A percentile compares a stretch with the other conserved stretches of the same genome.
phyloP scores from a whole-genome alignment of 2,888 invertebrate species.

The Ormia ochracea region DNA sequence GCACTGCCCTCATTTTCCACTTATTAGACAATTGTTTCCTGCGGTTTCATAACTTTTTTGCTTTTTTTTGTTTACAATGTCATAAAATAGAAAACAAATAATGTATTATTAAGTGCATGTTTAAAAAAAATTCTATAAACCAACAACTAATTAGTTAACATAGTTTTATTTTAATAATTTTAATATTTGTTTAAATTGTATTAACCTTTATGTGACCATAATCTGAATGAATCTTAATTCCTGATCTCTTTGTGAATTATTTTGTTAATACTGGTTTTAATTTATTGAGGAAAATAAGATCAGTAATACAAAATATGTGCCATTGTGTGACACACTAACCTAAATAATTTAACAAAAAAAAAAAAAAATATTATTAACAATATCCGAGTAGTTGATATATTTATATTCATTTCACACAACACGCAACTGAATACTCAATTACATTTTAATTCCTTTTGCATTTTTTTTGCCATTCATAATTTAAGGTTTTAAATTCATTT shows the following conservation, averaged over 20 bases:
- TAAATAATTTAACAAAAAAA: background rate
- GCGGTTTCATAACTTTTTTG: background rate
- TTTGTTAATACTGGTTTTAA: background rate
- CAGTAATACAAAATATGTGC: background rate
- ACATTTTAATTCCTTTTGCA: too few species aligned
- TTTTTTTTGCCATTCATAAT: too few species aligned
- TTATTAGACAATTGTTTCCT: slow-evolving; percentile 17
- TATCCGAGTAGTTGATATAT: too few species aligned
- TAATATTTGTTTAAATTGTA: background rate
- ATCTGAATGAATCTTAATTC: background rate
- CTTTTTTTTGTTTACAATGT: slow-evolving; percentile 12
- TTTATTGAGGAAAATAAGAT: slow-evolving; percentile 10
- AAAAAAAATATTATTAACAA: too few species aligned
- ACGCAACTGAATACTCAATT: too few species aligned
- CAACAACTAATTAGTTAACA: background rate
- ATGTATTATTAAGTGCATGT: background rate
- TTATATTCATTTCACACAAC: too few species aligned
- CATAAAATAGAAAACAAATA: slow-evolving; percentile 15
- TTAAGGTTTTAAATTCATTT: too few species aligned
- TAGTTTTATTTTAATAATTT: background rate
- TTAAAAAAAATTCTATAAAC: background rate
- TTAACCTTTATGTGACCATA: slow-evolving; percentile 37
- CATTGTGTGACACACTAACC: background rate
- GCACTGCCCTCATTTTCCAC: background rate
- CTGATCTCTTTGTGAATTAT: background rate